Percentiles rank a stretch among this genome's conserved stretches.
These are phyloP conservation scores for Ceyx melanurus DNA, from an alignment of 2,113 vertebrate genomes.

Conservation along the genomic window DNA sequence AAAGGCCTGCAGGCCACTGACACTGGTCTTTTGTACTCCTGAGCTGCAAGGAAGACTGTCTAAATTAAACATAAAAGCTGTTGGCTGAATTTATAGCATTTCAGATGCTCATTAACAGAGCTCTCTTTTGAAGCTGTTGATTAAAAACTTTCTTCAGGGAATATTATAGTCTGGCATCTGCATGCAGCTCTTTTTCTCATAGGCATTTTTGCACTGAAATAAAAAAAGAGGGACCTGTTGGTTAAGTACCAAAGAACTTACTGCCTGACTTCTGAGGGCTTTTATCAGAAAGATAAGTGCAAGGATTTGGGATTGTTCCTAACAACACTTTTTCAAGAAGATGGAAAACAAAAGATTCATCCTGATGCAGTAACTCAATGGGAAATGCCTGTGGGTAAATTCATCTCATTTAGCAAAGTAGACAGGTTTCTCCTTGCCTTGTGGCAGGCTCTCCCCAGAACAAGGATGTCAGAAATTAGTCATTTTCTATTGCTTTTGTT, in stretches of 20 bases:
- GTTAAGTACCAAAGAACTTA: not conserved
- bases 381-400: not conserved
- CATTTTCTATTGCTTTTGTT: not conserved
- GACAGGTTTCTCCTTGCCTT: not conserved
- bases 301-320: not conserved
- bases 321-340: not conserved
- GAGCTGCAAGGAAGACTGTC: slow-evolving; percentile 18
- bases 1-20: slow-evolving; percentile 11
- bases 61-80: slow-evolving; percentile 34
- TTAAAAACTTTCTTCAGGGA: slow-evolving; percentile 37
- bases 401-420: not conserved
- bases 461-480: not conserved
- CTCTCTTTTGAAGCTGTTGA: slow-evolving; percentile 30
- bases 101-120: slow-evolving; percentile 33
- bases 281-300: not conserved
- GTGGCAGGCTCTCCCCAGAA: not conserved
- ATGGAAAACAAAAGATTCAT: not conserved
- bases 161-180: not conserved
- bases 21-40: slow-evolving; percentile 32
- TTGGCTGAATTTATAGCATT: slow-evolving; percentile 45
- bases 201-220: slow-evolving; percentile 6
- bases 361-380: not conserved
- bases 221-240: not conserved
- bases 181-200: not conserved
- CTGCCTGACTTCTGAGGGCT: not conserved